A percentile compares a stretch with the other conserved stretches of the same genome.
These are phyloP conservation scores for Apteryx mantelli DNA, from an alignment of 2,113 vertebrate species.

Conservation along the genomic window DNA sequence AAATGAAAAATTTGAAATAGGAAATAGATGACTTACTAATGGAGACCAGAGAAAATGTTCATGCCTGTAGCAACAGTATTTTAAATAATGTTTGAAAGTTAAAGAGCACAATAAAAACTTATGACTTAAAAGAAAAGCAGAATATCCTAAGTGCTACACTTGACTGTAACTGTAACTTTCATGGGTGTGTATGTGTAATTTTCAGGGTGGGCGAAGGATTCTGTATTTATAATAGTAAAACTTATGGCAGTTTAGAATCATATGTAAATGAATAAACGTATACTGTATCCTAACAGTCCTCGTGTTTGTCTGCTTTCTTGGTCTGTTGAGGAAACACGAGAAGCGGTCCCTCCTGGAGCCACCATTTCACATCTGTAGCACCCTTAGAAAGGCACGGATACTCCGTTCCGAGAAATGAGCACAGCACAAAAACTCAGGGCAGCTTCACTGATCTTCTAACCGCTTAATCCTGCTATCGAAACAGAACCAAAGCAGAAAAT, in stretches of 20 bases:
- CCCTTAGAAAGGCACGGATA: background rate
- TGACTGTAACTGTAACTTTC: background rate
- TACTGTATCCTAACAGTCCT: background rate
- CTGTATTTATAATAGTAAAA: background rate
- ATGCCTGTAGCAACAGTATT: background rate
- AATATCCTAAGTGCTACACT: background rate
- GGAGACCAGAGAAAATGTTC: background rate
- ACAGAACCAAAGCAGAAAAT: background rate
- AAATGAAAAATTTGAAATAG: background rate
- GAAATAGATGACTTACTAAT: background rate
- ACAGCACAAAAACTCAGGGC: background rate
- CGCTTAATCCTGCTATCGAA: accelerated
- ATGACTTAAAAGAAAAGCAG: background rate
- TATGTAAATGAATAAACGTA: background rate
- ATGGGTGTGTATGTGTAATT: background rate
- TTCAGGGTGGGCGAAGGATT: background rate
- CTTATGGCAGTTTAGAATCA: background rate
- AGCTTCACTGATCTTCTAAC: background rate
- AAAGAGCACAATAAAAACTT: background rate
- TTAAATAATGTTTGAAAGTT: background rate
- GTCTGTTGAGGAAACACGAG: background rate
- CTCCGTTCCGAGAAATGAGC: background rate
- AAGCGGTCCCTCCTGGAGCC: background rate
- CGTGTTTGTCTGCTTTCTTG: background rate
- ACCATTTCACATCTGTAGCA: background rate